Evolutionary conservation across 2,797 vertebrate species (phyloP).

Genomic region (Periparus ater): DNA sequence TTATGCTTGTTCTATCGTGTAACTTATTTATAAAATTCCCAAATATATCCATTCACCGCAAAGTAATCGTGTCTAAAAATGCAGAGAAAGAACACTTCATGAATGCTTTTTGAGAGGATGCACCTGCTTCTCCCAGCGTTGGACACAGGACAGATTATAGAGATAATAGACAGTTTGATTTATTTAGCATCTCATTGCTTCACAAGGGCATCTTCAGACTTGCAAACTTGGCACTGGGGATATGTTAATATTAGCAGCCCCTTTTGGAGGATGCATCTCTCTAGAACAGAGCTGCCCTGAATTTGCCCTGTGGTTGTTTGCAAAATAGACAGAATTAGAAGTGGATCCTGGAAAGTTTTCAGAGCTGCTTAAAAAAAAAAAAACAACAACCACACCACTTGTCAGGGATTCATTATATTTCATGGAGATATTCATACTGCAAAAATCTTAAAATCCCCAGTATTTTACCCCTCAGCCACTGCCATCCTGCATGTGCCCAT

Average conservation of each 20-base stretch:
- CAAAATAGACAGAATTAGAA: conserved; percentile 2
- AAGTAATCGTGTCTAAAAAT: background rate
- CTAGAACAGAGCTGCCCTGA: background rate
- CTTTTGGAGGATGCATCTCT: background rate
- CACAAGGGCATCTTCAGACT: background rate
- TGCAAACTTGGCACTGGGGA: background rate
- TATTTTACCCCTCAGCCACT: background rate
- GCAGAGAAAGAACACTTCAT: background rate
- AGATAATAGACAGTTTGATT: background rate
- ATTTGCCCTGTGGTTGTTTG: background rate
- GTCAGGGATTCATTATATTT: background rate
- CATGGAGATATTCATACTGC: background rate
- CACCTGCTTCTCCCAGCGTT: background rate
- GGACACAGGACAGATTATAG: background rate
- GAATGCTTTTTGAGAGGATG: background rate
- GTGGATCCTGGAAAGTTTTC: background rate
- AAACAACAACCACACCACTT: background rate
- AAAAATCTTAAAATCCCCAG: background rate
- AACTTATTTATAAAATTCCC: background rate
- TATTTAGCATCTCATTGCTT: background rate
- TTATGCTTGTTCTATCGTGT: background rate
- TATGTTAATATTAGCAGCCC: background rate
- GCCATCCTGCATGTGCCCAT: background rate
- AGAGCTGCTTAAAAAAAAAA: background rate
- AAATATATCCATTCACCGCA: background rate